Base-by-base conservation (phyloP, 1,140 invertebrate genomes). In the Drosophila sp. region DNA sequence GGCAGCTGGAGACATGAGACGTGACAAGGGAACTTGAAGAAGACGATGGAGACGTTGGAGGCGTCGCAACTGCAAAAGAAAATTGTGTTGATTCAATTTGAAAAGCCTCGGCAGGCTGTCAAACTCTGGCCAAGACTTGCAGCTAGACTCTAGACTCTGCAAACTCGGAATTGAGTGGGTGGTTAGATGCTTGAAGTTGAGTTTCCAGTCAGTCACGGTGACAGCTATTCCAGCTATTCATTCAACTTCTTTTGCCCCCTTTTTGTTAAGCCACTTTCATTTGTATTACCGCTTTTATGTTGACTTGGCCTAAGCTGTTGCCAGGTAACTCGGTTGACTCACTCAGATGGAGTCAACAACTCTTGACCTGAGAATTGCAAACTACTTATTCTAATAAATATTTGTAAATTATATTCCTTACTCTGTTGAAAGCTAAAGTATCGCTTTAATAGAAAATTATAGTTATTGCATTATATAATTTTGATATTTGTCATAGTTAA, bases 81-180 rank as follows among this genome's bases (percentile, higher is more conserved):
- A 83, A 79, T 76, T 83, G 76, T 83, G 80, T 84, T 84, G 80
- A 83, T 83, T 83, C 76, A 84, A 84, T 83, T 83, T 83, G 72
- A 83, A 84, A 83, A 80, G 80, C 62, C 48, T 62, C 51, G 50
- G 36, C 53, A 56, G 43, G n/a, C 51, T 57, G 69, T 72, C 69
- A 78, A 75, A 80, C 54, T 43, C 54, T 62, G 64, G 16, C 54
- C 76, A 58, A 54, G 38, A 70, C 59, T 67, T 78, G 63, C n/a
- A 56, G 69, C 58, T 45, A 62, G 70, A 62, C 58, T 38, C 51
- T 29, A 27, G 14, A 13, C 58, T 38, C 51, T 29, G 34, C n/a
- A 13, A 27, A 16, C 18, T 50, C 16, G 9, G n/a, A 51, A 34
- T 65, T n/a, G 62, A n/a, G 29, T 36, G 32, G 58, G 21, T 21